These are phyloP conservation scores for Polymixis lichenea DNA, from an alignment of 2,888 invertebrate genomes.

Conservation along the genomic window DNA sequence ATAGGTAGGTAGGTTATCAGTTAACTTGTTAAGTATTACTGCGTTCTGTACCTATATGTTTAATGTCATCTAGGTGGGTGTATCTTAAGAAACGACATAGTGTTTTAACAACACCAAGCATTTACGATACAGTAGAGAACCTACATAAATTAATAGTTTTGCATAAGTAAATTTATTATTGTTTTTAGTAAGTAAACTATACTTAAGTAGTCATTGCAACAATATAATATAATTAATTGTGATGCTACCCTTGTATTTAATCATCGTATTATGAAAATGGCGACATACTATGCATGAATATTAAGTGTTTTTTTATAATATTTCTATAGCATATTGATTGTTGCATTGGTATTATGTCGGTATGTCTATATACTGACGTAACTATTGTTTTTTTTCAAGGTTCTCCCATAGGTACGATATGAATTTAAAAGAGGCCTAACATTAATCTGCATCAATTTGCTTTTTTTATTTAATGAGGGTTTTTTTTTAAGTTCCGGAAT, in stretches of 20 bases:
- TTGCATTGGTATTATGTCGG: neutral
- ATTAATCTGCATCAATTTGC: neutral
- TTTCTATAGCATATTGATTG: neutral
- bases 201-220: neutral
- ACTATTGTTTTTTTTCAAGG: neutral
- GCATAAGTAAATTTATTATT: too few species aligned
- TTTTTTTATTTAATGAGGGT: neutral
- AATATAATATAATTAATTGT: constrained; percentile 5
- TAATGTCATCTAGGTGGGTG: neutral
- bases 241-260: constrained; percentile 27
- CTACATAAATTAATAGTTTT: neutral
- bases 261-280: constrained; percentile 17
- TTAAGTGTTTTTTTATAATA: neutral
- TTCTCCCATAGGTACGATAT: neutral
- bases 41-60: too few species aligned
- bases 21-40: neutral
- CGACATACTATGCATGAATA: constrained; percentile 6
- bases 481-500: neutral
- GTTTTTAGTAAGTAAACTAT: too few species aligned
- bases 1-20: neutral
- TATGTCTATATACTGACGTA: neutral
- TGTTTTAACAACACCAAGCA: neutral
- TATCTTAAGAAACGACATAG: neutral
- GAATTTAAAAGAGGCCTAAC: neutral
- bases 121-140: neutral